phyloP scores from a whole-genome alignment of 2,888 invertebrate genomes.

The Penaeus monodon region DNA sequence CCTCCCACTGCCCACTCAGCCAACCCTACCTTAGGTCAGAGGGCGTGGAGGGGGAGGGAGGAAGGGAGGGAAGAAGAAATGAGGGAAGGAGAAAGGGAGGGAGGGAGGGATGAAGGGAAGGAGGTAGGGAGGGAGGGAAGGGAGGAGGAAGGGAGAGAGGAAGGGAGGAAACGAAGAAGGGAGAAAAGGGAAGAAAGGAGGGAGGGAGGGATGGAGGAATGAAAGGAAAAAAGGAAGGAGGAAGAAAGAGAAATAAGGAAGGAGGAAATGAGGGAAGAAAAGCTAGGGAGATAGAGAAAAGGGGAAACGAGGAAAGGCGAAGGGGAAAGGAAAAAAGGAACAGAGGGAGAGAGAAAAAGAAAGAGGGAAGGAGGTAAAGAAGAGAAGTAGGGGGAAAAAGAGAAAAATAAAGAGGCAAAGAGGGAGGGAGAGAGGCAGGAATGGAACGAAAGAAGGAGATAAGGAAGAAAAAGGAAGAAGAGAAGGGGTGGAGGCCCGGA shows the following conservation, averaged over 20 bases:
- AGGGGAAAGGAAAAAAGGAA: neutral
- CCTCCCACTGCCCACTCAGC: neutral
- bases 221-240: neutral
- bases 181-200: neutral
- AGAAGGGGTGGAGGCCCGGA: too few species aligned
- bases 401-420: too few species aligned
- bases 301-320: neutral
- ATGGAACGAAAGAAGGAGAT: too few species aligned
- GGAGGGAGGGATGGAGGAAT: neutral
- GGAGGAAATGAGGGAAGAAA: neutral
- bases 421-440: too few species aligned
- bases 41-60: neutral
- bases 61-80: neutral
- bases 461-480: too few species aligned
- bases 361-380: neutral
- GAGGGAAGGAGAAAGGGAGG: neutral
- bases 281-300: neutral
- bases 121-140: neutral
- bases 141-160: neutral
- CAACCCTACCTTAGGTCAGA: neutral
- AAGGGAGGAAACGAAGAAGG: too few species aligned
- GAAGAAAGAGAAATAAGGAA: too few species aligned
- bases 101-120: neutral
- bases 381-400: neutral
- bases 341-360: neutral